These are phyloP conservation scores for Drosophila pseudotalamancana DNA, from an alignment of 2,888 invertebrate genomes.

Conservation along the genomic window DNA sequence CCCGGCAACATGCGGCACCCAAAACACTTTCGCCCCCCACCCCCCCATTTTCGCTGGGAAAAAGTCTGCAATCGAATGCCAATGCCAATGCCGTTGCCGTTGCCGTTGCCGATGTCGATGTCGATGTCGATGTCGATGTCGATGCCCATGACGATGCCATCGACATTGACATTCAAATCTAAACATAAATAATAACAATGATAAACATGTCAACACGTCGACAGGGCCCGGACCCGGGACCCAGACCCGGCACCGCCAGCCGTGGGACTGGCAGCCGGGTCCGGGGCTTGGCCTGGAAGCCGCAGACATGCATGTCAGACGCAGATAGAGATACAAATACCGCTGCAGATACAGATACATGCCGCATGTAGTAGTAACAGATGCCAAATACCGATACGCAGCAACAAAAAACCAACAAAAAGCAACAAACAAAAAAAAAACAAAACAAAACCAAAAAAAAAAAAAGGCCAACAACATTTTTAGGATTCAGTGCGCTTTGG, in stretches of 20 bases:
- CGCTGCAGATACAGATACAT: constrained; percentile 29
- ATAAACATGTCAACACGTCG: constrained; percentile 79
- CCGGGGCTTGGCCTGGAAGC: constrained; percentile 33
- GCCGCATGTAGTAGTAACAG: constrained; percentile 38
- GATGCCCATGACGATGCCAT: constrained; percentile 24
- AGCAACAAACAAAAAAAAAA: neutral
- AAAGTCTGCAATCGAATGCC: constrained; percentile 27
- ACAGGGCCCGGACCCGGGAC: constrained; percentile 36
- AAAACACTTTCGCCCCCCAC: neutral
- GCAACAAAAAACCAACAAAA: constrained; percentile 8
- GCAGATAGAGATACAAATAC: constrained; percentile 16
- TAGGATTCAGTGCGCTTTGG: constrained; percentile 66
- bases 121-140: constrained; percentile 13
- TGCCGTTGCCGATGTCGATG: too few relatives aligned
- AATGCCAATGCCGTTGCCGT: constrained; percentile 23
- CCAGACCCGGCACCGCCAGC: too few relatives aligned
- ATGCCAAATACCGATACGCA: constrained; percentile 58
- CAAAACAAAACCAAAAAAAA: constrained; percentile 11
- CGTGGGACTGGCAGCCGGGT: too few relatives aligned
- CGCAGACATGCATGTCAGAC: constrained; percentile 45
- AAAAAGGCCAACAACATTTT: constrained; percentile 65
- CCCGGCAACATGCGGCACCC: constrained; percentile 40
- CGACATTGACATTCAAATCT: constrained; percentile 81
- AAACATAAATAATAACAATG: constrained; percentile 80
- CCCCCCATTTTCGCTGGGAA: neutral